Evolutionary conservation across 2,888 invertebrate species (phyloP).

Genomic region (Yponomeuta sedellus): DNA sequence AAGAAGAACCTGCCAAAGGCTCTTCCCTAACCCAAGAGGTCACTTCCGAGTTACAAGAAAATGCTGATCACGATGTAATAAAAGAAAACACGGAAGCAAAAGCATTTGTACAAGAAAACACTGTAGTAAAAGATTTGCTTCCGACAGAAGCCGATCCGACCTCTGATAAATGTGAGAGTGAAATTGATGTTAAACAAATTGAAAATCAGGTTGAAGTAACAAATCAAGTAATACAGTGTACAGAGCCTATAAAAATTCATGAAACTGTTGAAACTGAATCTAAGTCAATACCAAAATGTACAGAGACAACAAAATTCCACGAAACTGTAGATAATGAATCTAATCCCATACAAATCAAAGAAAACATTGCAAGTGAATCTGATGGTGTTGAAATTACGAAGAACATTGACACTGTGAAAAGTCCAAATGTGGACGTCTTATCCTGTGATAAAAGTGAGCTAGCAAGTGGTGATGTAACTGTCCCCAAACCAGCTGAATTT

Average conservation of each 20-base stretch:
- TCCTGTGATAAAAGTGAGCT: background rate
- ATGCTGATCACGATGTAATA: background rate
- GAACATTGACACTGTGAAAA: background rate
- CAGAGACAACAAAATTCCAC: background rate
- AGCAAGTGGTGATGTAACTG: background rate
- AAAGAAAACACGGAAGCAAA: background rate
- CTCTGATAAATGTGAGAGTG: background rate
- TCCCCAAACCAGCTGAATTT: background rate
- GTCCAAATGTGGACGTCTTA: background rate
- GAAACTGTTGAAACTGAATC: background rate
- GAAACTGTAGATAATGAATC: background rate
- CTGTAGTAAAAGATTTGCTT: background rate
- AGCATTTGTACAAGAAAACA: background rate
- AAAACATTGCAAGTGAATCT: background rate
- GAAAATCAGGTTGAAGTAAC: background rate
- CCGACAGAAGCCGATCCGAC: background rate
- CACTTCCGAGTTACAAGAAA: background rate
- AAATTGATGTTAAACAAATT: background rate
- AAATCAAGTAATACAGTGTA: background rate
- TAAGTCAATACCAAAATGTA: background rate
- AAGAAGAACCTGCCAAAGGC: slow-evolving; percentile 3
- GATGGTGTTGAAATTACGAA: background rate
- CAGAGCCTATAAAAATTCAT: background rate
- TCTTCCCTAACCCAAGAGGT: background rate
- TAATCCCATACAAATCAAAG: background rate